phyloP scores from a whole-genome alignment of 2,113 vertebrate species.

The Amblyopsis rosae region DNA sequence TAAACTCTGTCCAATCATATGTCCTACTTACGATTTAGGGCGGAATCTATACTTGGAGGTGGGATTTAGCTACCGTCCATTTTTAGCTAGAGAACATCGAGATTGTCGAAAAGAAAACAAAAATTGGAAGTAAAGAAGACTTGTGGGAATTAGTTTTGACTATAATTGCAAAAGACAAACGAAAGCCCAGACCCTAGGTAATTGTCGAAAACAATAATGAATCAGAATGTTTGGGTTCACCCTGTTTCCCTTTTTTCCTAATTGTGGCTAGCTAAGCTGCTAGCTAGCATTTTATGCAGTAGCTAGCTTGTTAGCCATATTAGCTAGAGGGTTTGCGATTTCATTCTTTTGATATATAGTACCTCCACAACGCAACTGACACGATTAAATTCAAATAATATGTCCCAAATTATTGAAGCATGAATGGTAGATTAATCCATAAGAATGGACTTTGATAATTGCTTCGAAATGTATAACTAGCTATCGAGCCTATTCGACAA shows the following conservation, averaged over 20 bases:
- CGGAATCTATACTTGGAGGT: conserved; percentile 51
- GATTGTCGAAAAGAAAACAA: conserved; percentile 78
- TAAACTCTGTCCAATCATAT: conserved; percentile 53
- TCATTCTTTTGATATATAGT: conserved; percentile 32
- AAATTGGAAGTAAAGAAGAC: conserved; percentile 76
- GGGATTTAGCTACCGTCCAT: conserved; percentile 78
- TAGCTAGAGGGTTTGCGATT: conserved; percentile 60
- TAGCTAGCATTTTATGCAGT: conserved; percentile 50
- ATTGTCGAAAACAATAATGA: conserved; percentile 61
- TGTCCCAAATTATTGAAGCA: conserved; percentile 45
- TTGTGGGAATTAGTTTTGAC: conserved; percentile 71
- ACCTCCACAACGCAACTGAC: conserved; percentile 41
- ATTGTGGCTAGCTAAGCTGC: conserved; percentile 53
- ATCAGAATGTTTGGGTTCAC: conserved; percentile 59
- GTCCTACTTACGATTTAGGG: conserved; percentile 39
- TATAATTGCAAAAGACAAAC: conserved; percentile 72
- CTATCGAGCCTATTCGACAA: conserved; percentile 54
- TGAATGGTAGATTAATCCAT: conserved; percentile 24
- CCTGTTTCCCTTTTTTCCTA: conserved; percentile 72
- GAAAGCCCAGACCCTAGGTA: conserved; percentile 73
- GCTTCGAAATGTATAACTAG: conserved; percentile 34
- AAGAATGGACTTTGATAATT: conserved; percentile 17
- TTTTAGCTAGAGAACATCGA: conserved; percentile 78
- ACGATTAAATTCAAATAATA: conserved; percentile 25
- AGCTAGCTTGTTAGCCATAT: conserved; percentile 64